Conservation (phyloP, 2,113 vertebrate genomes). For the Silurus meridionalis region DNA sequence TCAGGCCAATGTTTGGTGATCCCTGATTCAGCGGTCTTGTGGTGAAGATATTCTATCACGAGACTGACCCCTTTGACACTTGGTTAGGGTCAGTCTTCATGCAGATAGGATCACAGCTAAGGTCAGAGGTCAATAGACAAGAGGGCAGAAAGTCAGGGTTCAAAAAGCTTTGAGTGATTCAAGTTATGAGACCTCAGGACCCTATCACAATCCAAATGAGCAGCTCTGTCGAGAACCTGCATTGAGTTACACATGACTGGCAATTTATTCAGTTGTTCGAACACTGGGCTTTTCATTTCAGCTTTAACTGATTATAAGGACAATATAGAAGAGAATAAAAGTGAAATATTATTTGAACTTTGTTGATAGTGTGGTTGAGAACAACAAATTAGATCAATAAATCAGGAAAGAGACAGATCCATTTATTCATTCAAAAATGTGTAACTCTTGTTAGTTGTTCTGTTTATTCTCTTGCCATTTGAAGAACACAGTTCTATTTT, state of each 20-base stretch:
- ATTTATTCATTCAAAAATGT: not conserved
- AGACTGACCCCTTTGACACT: constrained; percentile 29
- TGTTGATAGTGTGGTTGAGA: not conserved
- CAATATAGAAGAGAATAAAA: constrained; percentile 11
- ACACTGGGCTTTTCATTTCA: not conserved
- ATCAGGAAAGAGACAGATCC: not conserved
- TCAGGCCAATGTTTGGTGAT: not conserved
- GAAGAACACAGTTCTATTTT: not conserved
- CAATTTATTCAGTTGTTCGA: not conserved
- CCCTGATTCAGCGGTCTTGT: constrained; percentile 5
- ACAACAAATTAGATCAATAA: not conserved
- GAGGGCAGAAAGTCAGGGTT: constrained; percentile 42
- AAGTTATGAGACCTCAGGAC: constrained; percentile 28
- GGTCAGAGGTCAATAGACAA: constrained; percentile 28
- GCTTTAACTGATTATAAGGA: not conserved
- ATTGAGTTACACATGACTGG: constrained; percentile 17
- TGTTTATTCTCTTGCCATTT: not conserved
- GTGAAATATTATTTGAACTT: not conserved
- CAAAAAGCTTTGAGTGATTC: constrained; percentile 36
- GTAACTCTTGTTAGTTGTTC: not conserved
- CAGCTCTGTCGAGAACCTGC: not conserved
- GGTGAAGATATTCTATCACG: constrained; percentile 21
- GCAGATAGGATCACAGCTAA: constrained; percentile 29
- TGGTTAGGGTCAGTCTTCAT: constrained; percentile 18
- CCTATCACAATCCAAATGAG: constrained; percentile 8